Base-by-base conservation (phyloP, 2,888 invertebrate species). In the Isoperla grammatica region DNA sequence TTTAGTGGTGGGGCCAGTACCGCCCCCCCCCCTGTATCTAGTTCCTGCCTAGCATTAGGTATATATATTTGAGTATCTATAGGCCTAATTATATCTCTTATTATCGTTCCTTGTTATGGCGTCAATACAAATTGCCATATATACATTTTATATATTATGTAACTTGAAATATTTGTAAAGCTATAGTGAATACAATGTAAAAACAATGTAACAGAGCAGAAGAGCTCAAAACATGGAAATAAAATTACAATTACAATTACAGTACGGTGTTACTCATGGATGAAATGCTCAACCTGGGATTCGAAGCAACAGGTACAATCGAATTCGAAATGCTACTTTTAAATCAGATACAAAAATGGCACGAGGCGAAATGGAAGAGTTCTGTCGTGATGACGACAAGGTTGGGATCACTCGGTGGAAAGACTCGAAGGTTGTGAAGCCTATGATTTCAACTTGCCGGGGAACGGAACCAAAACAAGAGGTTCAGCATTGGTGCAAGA, bases 371-470 rank as follows among this genome's bases (percentile, higher is more conserved):
- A 22, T 64, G 66, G 15, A 68, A 69, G 17, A 62, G 46, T 60
- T 67, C 11, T 61, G 63, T 17, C 64, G 67, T 22, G 57, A 61
- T 1, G 68, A 68, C 54, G 62, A 60, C 9, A 68, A 65, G 59
- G 29, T 68, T 9, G 65, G 67, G 43, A 57, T 67, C 0, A 63
- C 68, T 4, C 70, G 70, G 62, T 72, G 70, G 70, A 69, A 66
- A 57, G 70, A 71, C 50, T 17, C 17, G n/a, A n/a, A 59, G 39
- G 22, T 23, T 39, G 67, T 69, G 0, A 59, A n/a, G n/a, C n/a
- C 68, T 19, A 57, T 65, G 22, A 56, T 65, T 15, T 71, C 70
- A 2, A 70, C 68, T 17, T 64, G 65, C 62, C 53, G 12, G 29
- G 71, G 70, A 42, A 60, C 62, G 19, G 65, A 68, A 39, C 69